Percentiles rank a stretch among this genome's conserved stretches.
Evolutionary conservation across 1,140 invertebrate species (phyloP).

Genomic region (Tribolium castaneum): DNA sequence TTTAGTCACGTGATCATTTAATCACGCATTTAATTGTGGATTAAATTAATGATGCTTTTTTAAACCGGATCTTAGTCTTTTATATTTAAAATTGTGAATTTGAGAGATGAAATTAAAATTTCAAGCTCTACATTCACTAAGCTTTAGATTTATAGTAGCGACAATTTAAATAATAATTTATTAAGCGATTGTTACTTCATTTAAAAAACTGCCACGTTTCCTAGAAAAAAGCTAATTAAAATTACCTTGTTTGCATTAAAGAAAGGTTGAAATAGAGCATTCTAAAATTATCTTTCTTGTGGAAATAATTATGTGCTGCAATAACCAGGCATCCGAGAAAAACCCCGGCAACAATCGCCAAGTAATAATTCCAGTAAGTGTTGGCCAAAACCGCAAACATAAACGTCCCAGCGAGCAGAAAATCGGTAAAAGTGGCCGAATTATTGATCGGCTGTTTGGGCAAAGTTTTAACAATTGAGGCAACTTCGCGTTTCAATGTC

Average conservation of each 20-base stretch:
- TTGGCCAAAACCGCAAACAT: slow-evolving; percentile 67
- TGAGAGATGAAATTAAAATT: too few species aligned
- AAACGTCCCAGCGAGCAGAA: slow-evolving; percentile 66
- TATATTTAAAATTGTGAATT: too few species aligned
- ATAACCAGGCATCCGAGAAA: slow-evolving; percentile 69
- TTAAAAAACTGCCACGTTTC: too few species aligned
- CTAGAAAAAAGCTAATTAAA: not conserved
- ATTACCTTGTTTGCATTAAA: slow-evolving; percentile 72
- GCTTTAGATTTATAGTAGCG: too few species aligned
- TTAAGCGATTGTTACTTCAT: too few species aligned
- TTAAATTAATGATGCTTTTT: too few species aligned
- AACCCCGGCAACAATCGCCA: slow-evolving; percentile 66
- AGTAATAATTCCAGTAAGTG: slow-evolving; percentile 61
- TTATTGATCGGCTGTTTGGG: slow-evolving; percentile 59
- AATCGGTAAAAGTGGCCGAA: slow-evolving; percentile 68
- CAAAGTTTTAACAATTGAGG: slow-evolving; percentile 57
- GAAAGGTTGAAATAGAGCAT: slow-evolving; percentile 83
- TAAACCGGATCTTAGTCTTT: too few species aligned
- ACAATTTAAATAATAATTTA: too few species aligned
- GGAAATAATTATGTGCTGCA: slow-evolving; percentile 83
- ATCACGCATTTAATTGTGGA: too few species aligned
- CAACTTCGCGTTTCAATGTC: slow-evolving; percentile 70
- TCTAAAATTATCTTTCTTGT: slow-evolving; percentile 81
- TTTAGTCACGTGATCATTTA: too few species aligned
- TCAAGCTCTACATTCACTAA: too few species aligned